Percentiles rank a stretch among this genome's conserved stretches.
These are phyloP conservation scores for Nephila pilipes DNA, from an alignment of 1,140 invertebrate species.

Conservation along the genomic window DNA sequence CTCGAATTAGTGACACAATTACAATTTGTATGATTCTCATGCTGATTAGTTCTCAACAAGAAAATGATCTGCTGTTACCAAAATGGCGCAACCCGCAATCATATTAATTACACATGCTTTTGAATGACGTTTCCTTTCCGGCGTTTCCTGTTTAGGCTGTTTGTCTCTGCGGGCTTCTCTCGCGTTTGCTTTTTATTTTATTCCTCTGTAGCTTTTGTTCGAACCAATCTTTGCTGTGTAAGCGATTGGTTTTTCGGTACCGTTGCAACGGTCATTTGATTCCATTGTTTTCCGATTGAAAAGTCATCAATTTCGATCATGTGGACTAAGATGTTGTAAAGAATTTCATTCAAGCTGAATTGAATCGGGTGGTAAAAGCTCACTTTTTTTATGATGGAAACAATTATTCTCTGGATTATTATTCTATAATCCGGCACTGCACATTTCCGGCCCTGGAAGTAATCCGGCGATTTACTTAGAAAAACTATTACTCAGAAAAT, in stretches of 20 bases:
- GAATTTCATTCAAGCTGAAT: neutral
- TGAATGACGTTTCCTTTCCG: constrained; percentile 54
- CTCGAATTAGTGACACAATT: neutral
- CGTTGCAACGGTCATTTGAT: constrained; percentile 15
- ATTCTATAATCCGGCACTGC: too few relatives aligned
- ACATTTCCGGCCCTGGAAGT: too few relatives aligned
- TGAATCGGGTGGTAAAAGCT: neutral
- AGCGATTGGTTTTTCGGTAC: neutral
- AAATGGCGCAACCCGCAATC: constrained; percentile 33
- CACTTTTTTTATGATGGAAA: neutral
- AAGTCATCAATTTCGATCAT: neutral
- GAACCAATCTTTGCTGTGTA: neutral
- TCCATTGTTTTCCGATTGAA: neutral
- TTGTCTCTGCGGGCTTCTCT: neutral
- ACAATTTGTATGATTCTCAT: constrained; percentile 32
- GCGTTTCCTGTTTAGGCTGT: constrained; percentile 29
- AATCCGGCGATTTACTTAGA: too few relatives aligned
- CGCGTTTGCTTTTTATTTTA: constrained; percentile 1
- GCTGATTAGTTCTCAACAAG: constrained; percentile 23
- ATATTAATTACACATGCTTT: constrained; percentile 45
- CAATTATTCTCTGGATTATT: too few relatives aligned
- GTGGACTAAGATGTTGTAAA: neutral
- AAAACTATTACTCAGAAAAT: too few relatives aligned
- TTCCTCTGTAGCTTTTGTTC: neutral
- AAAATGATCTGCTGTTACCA: constrained; percentile 16